Evolutionary conservation across 2,888 invertebrate genomes (phyloP).

Genomic region (Hirtodrosophila alboralis): DNA sequence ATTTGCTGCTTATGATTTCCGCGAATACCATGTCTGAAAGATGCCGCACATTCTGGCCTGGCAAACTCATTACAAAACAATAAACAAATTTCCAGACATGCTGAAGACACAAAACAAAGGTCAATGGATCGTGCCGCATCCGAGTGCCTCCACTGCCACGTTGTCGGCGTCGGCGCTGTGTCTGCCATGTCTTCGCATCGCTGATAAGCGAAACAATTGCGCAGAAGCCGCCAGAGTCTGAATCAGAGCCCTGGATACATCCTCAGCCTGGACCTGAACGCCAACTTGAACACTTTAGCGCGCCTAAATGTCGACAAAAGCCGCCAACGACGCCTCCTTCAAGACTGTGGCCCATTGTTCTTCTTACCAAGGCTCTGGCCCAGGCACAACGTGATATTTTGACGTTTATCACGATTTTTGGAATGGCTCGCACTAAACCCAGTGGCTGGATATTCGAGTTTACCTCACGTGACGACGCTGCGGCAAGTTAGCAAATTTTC

Average conservation of each 20-base stretch:
- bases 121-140: conserved; percentile 71
- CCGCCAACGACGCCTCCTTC: conserved; percentile 73
- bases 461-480: conserved; percentile 34
- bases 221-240: conserved; percentile 51
- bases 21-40: conserved; percentile 63
- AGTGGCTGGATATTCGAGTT: conserved; percentile 1
- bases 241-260: conserved; percentile 3
- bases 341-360: conserved; percentile 61
- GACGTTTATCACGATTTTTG: conserved; percentile 79
- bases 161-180: conserved; percentile 67
- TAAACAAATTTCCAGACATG: conserved; percentile 81
- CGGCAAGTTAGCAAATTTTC: conserved; percentile 72
- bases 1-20: conserved; percentile 77
- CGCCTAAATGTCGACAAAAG: conserved; percentile 73
- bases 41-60: conserved; percentile 56
- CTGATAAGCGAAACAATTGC: conserved; percentile 80
- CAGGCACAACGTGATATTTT: conserved; percentile 73
- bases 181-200: conserved; percentile 73
- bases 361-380: conserved; percentile 31
- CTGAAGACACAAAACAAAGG: conserved; percentile 52
- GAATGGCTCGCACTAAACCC: conserved; percentile 28
- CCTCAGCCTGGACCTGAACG: conserved; percentile 32
- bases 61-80: conserved; percentile 80
- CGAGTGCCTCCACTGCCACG: conserved; percentile 20
- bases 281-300: conserved; percentile 77